Evolutionary conservation across 92 coral and sea anemone genomes (phyloP), one percentile per base, ranked within the genome.

Genomic region (Heteractis magnifica): DNA sequence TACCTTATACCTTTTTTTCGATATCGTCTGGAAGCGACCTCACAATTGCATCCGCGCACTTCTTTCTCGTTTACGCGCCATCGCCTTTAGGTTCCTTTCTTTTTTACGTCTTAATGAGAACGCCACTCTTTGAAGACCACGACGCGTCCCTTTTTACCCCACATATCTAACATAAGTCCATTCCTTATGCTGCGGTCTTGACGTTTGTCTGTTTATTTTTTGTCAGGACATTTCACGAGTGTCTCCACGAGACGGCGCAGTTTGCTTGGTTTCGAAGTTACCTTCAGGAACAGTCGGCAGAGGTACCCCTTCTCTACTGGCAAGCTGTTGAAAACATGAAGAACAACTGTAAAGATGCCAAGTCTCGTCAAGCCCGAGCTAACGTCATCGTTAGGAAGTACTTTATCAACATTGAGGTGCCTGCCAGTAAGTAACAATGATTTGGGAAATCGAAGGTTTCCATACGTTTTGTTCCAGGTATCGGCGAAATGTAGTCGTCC

Each of bases 241-340:
- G 95, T 71, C 72, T 96, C 6, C 74, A 73, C 78, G 97, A 94
- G 49, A 53, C 94, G 9, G 88, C 85, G 8, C 99, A 96, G 81
- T 34, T 92, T 58, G 71, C 87, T 80, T 94, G 97, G 93, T 92
- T 96, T 49, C 94, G 92, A 56, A 73, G 89, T 6, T 96, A 90
- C 70, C 76, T 96, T 49, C 60, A 78, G 14, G 98, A 96, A 48
- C 94, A 94, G 80, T 79, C 83, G 11, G 82, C 93, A 10, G 95
- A 94, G 18, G 85, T 90, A 9, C 97, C 99, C 0, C 86, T 96
- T 49, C 60, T 87, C 77, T 96, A 94, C 87, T 96, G 99, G 99
- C 98, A 94, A 76, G 98, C 97, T 15, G 99, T 96, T 0, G 99
- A 96, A 84, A 90, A 88, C 68, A 96, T 96, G 99, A 94, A 94